phyloP scores from a whole-genome alignment of 2,888 invertebrate species.

The Linnaemya vulpina region DNA sequence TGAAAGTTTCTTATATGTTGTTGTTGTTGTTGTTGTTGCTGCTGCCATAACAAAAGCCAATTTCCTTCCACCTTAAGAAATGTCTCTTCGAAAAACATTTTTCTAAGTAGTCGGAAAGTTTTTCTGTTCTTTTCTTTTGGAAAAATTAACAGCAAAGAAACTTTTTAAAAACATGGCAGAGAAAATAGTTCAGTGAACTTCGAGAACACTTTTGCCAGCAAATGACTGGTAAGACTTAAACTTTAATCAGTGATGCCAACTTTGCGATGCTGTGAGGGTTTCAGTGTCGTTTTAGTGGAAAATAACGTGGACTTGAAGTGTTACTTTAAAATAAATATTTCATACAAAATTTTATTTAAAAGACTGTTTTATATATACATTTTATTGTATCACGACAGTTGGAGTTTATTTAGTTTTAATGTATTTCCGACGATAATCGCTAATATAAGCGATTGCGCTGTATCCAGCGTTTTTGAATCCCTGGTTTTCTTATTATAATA shows the following conservation, averaged over 20 bases:
- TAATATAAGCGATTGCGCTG: too few relatives aligned
- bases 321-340: too few relatives aligned
- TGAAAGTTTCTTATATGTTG: background rate
- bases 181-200: constrained; percentile 57
- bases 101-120: background rate
- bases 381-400: too few relatives aligned
- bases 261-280: background rate
- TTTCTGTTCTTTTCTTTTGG: constrained; percentile 8
- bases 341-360: too few relatives aligned
- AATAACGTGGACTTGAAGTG: too few relatives aligned
- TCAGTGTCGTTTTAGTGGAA: too few relatives aligned
- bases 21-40: constrained; percentile 24
- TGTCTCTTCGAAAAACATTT: background rate
- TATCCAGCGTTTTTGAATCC: too few relatives aligned
- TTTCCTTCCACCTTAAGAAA: constrained; percentile 62
- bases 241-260: background rate
- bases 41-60: constrained; percentile 59
- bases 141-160: constrained; percentile 21
- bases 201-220: background rate
- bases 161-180: background rate
- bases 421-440: too few relatives aligned
- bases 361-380: too few relatives aligned
- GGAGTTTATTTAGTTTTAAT: too few relatives aligned
- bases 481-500: too few relatives aligned
- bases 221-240: constrained; percentile 15